phyloP scores from a whole-genome alignment of 2,113 vertebrate genomes.

The Antigone vipio region DNA sequence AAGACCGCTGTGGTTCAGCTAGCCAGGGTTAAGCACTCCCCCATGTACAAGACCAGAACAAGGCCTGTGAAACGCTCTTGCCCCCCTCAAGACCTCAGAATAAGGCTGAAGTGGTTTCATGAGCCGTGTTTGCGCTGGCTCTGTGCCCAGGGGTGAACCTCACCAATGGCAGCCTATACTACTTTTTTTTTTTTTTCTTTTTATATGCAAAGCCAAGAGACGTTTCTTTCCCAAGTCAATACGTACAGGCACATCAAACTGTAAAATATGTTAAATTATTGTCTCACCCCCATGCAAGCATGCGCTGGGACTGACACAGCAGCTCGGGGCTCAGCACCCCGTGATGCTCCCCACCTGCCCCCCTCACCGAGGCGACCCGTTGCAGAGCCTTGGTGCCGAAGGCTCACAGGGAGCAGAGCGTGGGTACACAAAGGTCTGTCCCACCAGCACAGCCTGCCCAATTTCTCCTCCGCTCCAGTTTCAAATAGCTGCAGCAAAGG shows the following conservation, averaged over 20 bases:
- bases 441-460: not conserved
- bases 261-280: not conserved
- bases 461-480: not conserved
- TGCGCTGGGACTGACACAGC: not conserved
- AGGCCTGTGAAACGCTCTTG: not conserved
- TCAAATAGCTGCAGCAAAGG: not conserved
- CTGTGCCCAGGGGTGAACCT: not conserved
- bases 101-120: not conserved
- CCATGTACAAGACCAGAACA: accelerated
- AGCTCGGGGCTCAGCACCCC: not conserved
- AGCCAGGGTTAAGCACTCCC: not conserved
- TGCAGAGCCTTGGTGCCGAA: accelerated
- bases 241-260: not conserved
- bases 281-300: not conserved
- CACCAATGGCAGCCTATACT: not conserved
- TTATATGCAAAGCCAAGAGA: not conserved
- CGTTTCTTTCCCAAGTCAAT: not conserved
- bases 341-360: not conserved
- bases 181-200: not conserved
- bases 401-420: not conserved
- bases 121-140: not conserved
- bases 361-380: not conserved
- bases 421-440: not conserved
- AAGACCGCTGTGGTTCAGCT: not conserved
- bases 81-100: not conserved